Base-by-base conservation (phyloP, 1,140 invertebrate species). In the Himalopsyche phryganea region DNA sequence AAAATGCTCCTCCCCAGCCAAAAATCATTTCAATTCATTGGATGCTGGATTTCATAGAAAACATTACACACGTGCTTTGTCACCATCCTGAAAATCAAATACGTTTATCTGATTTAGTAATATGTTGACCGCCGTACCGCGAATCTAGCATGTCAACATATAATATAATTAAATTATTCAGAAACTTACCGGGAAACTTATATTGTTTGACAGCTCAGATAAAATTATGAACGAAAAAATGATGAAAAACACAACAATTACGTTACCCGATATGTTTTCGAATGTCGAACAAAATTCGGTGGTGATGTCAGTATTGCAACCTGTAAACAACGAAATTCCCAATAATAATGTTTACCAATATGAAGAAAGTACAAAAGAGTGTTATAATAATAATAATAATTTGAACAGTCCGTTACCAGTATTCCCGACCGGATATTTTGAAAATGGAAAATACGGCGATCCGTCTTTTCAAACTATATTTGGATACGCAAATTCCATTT, bases 401-500 rank as follows among this genome's bases (percentile, higher is more conserved):
- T 10, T 32, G 1, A 28, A 17, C 38, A 9, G 23, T 9, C 23
- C 3, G 9, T 9, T 45, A n/a, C 19, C 38, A n/a, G 1, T 20
- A 1, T 19, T 47, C 6, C 14, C 52, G 38, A 13, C 50, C 3
- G 46, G 28, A 23, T 47, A 38, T 47, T 60, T 53, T 20, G 58
- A 60, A 48, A 40, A 17, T 36, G 36, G 38, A 9, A 28, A 35
- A 19, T 32, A 42, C 11, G 28, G 10, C 18, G 58, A 60, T n/a
- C 23, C 36, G 0, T 60, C 58, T 10, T 35, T 60, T 14, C 58
- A 60, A 17, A 54, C 58, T 1, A 50, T 60, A 20, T 60, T 60
- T 46, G 51, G 50, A 3, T 60, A 60, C 44, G 46, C 50, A 10
- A 60, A 60, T 38, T 49, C 58, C 4, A 44, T 60, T 6, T 60